A percentile compares a stretch with the other conserved stretches of the same genome.
These are phyloP conservation scores for Cecidostiba fungosa DNA, from an alignment of 2,888 invertebrate genomes.

Conservation along the genomic window DNA sequence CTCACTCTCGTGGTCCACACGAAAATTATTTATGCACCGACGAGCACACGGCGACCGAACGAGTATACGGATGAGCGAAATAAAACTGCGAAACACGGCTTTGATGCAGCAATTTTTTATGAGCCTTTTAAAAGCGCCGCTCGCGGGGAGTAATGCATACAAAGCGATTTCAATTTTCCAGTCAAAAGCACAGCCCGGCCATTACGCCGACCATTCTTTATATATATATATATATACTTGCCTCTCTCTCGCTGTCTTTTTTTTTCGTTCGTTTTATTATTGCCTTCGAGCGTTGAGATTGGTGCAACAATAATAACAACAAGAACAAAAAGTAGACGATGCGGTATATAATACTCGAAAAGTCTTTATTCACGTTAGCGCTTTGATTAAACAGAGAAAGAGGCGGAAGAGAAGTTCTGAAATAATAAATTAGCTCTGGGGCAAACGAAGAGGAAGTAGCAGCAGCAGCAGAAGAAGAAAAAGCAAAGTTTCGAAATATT, in stretches of 20 bases:
- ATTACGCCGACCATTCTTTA: slow-evolving; percentile 45
- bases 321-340: background rate
- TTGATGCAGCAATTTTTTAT: slow-evolving; percentile 56
- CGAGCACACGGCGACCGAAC: background rate
- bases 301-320: slow-evolving; percentile 25
- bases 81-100: slow-evolving; percentile 13
- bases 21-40: slow-evolving; percentile 7
- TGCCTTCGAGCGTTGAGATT: background rate
- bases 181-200: slow-evolving; percentile 57
- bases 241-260: background rate
- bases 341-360: background rate
- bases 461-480: background rate
- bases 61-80: background rate
- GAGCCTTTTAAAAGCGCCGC: slow-evolving; percentile 51
- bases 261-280: slow-evolving; percentile 26
- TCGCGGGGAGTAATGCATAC: slow-evolving; percentile 63
- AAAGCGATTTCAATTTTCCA: slow-evolving; percentile 69
- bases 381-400: slow-evolving; percentile 39
- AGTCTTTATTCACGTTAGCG: background rate
- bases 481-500: slow-evolving; percentile 49
- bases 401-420: slow-evolving; percentile 19
- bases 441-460: background rate
- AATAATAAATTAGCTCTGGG: slow-evolving; percentile 47
- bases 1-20: background rate
- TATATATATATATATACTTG: background rate